These are phyloP conservation scores for Anguilla obscura DNA, from an alignment of 2,797 vertebrate species.

Conservation along the genomic window DNA sequence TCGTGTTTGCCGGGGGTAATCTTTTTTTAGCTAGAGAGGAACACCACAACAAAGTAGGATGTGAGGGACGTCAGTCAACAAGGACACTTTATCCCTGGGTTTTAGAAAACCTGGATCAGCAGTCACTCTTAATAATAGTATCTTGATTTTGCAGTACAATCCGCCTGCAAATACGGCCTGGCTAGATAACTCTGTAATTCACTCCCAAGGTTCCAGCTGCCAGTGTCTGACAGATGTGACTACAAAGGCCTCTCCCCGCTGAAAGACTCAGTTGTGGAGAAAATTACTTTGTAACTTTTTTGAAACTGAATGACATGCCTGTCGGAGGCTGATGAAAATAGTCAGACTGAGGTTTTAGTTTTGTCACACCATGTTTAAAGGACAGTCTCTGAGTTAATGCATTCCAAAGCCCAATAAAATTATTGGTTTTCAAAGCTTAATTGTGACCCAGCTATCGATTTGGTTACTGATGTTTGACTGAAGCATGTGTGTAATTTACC, in stretches of 20 bases:
- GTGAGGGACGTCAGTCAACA: slow-evolving; percentile 48
- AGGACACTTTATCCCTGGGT: slow-evolving; percentile 29
- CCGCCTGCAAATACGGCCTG: slow-evolving; percentile 55
- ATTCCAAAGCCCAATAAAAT: not conserved
- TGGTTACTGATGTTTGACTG: not conserved
- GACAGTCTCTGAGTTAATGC: not conserved
- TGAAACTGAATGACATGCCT: slow-evolving; percentile 55
- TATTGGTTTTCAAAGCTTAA: not conserved
- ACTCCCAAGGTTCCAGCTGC: slow-evolving; percentile 64
- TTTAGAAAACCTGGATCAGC: slow-evolving; percentile 50
- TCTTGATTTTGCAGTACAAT: slow-evolving; percentile 51
- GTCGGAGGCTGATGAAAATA: slow-evolving; percentile 51
- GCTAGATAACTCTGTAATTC: slow-evolving; percentile 61
- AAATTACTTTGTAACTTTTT: slow-evolving; percentile 43
- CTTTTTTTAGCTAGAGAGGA: slow-evolving; percentile 28
- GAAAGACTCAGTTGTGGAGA: slow-evolving; percentile 63
- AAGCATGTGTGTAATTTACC: not conserved
- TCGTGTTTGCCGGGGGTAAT: slow-evolving; percentile 32
- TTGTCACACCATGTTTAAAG: not conserved
- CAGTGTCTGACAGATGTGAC: slow-evolving; percentile 65
- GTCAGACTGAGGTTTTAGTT: slow-evolving; percentile 53
- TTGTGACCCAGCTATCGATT: not conserved
- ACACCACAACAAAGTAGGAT: slow-evolving; percentile 33
- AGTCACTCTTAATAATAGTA: slow-evolving; percentile 54
- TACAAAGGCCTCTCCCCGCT: slow-evolving; percentile 63